Percentiles rank a stretch among this genome's conserved stretches.
These are phyloP conservation scores for Eublepharis macularius DNA, from an alignment of 2,113 vertebrate species.

Conservation along the genomic window DNA sequence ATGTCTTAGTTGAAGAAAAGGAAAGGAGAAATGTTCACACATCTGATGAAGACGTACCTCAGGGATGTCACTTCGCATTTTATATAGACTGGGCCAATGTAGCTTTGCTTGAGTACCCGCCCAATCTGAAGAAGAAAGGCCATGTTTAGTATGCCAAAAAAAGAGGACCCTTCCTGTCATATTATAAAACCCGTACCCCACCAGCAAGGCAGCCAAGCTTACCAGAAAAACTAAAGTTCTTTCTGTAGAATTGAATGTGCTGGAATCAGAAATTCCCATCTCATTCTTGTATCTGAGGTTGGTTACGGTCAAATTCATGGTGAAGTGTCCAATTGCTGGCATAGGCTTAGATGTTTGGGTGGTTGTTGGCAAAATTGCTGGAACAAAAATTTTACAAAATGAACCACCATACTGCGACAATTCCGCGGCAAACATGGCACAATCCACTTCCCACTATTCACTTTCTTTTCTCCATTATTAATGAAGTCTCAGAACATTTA, in stretches of 20 bases:
- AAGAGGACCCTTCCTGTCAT: not conserved
- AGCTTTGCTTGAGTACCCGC: not conserved
- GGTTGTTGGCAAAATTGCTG: not conserved
- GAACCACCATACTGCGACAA: not conserved
- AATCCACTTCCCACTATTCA: not conserved
- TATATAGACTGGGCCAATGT: not conserved
- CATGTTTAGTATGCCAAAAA: not conserved
- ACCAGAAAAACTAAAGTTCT: constrained; percentile 27
- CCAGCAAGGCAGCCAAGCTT: not conserved
- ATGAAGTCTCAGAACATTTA: not conserved
- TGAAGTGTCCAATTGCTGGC: constrained; percentile 6
- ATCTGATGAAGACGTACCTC: constrained; percentile 18
- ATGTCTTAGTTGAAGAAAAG: too few relatives aligned
- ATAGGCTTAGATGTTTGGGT: not conserved
- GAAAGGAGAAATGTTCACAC: not conserved
- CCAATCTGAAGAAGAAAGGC: constrained; percentile 30
- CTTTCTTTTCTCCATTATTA: not conserved
- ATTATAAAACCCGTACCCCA: not conserved
- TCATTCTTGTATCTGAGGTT: constrained; percentile 7
- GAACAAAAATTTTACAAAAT: not conserved
- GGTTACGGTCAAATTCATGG: constrained; percentile 32
- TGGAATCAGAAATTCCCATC: not conserved
- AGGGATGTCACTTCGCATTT: constrained; percentile 33
- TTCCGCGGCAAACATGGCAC: too few relatives aligned
- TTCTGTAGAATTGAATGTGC: constrained; percentile 9